These are phyloP conservation scores for Stenichneumon culpator DNA, from an alignment of 2,888 invertebrate genomes.

Conservation along the genomic window DNA sequence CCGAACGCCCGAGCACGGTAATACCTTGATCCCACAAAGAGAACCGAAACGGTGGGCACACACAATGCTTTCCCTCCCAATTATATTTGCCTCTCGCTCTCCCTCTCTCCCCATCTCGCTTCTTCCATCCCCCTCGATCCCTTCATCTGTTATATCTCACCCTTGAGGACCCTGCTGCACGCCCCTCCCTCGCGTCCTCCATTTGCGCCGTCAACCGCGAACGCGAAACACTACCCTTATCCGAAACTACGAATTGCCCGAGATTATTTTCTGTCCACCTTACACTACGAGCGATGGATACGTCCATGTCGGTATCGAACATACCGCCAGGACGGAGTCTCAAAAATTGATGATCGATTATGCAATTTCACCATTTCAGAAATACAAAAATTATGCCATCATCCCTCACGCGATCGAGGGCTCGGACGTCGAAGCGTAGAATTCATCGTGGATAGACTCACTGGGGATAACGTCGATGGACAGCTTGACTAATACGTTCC, in stretches of 20 bases:
- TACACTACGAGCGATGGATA: background rate
- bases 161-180: slow-evolving; percentile 33
- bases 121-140: slow-evolving; percentile 32
- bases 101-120: slow-evolving; percentile 26
- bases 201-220: slow-evolving; percentile 51
- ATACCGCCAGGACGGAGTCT: slow-evolving; percentile 1
- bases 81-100: slow-evolving; percentile 71
- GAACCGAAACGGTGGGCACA: slow-evolving; percentile 74
- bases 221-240: slow-evolving; percentile 30
- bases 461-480: slow-evolving; percentile 72
- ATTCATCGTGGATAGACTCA: slow-evolving; percentile 46
- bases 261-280: background rate
- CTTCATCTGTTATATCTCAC: slow-evolving; percentile 13
- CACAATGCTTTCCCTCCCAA: slow-evolving; percentile 77
- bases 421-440: slow-evolving; percentile 28
- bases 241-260: slow-evolving; percentile 15
- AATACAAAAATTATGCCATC: slow-evolving; percentile 75
- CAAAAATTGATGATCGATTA: slow-evolving; percentile 56
- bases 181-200: slow-evolving; percentile 11
- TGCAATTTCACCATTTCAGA: slow-evolving; percentile 66
- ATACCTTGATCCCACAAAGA: slow-evolving; percentile 81
- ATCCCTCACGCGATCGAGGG: slow-evolving; percentile 34
- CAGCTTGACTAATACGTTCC: slow-evolving; percentile 77
- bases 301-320: too few species aligned
- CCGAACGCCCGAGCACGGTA: slow-evolving; percentile 71